phyloP scores from a whole-genome alignment of 2,797 vertebrate species.

The Pogoniulus pusillus region DNA sequence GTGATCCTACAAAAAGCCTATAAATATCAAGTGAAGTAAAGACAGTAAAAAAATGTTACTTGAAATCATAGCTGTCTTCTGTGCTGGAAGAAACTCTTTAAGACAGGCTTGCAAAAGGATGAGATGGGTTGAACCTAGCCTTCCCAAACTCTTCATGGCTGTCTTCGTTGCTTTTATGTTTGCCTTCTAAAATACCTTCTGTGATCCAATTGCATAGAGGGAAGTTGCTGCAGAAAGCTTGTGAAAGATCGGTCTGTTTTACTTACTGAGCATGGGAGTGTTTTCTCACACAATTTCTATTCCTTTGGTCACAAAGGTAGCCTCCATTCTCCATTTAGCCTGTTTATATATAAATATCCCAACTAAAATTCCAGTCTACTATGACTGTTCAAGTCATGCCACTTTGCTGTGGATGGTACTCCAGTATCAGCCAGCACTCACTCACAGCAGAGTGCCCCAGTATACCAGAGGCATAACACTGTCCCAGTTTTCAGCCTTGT shows the following conservation, averaged over 20 bases:
- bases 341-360: background rate
- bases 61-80: background rate
- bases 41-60: background rate
- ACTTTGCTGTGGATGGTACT: background rate
- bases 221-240: background rate
- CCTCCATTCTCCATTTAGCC: background rate
- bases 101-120: background rate
- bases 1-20: background rate
- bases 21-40: background rate
- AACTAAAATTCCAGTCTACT: background rate
- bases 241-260: background rate
- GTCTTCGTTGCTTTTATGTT: background rate
- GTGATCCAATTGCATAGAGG: background rate
- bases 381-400: background rate
- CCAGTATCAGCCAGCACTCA: background rate
- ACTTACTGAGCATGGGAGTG: background rate
- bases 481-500: background rate
- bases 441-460: background rate
- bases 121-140: background rate
- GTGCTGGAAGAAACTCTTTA: background rate
- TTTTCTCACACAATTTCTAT: background rate
- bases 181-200: constrained; percentile 14
- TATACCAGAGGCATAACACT: background rate
- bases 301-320: background rate
- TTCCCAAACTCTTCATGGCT: background rate